These are phyloP conservation scores for Fulica atra DNA, from an alignment of 2,113 vertebrate species.

Conservation along the genomic window DNA sequence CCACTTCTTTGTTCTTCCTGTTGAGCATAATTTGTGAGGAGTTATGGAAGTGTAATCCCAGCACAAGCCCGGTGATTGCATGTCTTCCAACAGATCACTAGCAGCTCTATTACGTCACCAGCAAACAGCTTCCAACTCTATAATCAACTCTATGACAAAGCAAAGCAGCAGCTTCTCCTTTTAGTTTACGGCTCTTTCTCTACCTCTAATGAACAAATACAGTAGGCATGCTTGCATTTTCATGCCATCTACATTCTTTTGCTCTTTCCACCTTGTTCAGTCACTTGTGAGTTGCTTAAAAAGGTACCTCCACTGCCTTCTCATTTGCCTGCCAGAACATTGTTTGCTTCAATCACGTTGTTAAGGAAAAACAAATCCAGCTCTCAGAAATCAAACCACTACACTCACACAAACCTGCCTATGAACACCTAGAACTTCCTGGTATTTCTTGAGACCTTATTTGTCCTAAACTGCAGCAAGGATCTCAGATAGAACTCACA, in stretches of 20 bases:
- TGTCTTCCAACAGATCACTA: background rate
- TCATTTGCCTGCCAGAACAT: background rate
- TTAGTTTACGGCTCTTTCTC: background rate
- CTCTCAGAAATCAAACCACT: background rate
- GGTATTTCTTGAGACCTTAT: background rate
- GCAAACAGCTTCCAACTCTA: background rate
- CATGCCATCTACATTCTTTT: background rate
- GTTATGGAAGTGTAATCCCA: background rate
- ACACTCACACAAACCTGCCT: background rate
- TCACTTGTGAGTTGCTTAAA: background rate
- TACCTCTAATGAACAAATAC: background rate
- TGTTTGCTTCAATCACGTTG: background rate
- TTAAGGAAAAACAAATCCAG: background rate
- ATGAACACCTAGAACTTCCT: background rate
- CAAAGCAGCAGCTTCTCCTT: background rate
- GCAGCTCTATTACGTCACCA: background rate
- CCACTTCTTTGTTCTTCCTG: background rate
- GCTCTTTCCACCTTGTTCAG: background rate
- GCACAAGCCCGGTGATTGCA: background rate
- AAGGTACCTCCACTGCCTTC: background rate
- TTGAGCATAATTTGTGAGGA: background rate
- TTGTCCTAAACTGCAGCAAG: background rate
- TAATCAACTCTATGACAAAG: constrained; percentile 22
- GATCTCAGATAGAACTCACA: background rate
- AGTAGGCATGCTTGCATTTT: background rate